These are phyloP conservation scores for Meandrusa payeni DNA, from an alignment of 2,888 invertebrate genomes.

Conservation along the genomic window DNA sequence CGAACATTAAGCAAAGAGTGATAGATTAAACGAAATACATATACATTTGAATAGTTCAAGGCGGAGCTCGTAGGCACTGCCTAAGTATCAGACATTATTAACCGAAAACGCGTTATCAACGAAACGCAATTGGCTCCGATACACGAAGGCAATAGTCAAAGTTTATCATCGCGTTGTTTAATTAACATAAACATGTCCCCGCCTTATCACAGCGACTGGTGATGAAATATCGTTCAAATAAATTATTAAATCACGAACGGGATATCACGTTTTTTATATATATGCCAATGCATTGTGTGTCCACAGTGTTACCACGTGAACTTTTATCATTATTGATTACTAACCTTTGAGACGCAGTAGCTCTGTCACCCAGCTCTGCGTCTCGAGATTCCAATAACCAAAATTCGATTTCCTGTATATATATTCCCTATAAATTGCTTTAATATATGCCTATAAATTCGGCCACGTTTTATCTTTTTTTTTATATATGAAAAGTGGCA, in stretches of 20 bases:
- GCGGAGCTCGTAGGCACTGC: background rate
- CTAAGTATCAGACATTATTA: slow-evolving; percentile 1
- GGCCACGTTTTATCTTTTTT: too few species aligned
- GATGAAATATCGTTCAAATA: slow-evolving; percentile 21
- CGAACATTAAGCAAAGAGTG: background rate
- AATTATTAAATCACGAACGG: slow-evolving; percentile 14
- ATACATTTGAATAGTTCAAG: background rate
- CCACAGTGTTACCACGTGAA: background rate
- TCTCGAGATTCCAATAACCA: too few species aligned
- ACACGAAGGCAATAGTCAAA: slow-evolving; percentile 28
- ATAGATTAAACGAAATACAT: slow-evolving; percentile 4
- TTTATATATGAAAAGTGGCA: too few species aligned
- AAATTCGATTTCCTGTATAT: too few species aligned
- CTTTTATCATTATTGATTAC: background rate
- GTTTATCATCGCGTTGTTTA: slow-evolving; percentile 33
- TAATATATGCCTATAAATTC: too few species aligned
- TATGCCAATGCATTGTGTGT: background rate
- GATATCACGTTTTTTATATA: slow-evolving; percentile 9
- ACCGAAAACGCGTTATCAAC: slow-evolving; percentile 22
- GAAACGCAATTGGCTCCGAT: slow-evolving; percentile 26
- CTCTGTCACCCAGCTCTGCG: too few species aligned
- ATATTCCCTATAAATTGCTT: too few species aligned
- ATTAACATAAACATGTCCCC: slow-evolving; percentile 21
- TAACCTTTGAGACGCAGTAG: too few species aligned
- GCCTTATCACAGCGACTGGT: slow-evolving; percentile 5